Evolutionary conservation across 2,888 invertebrate species (phyloP).

Genomic region (Lissonota sp.): DNA sequence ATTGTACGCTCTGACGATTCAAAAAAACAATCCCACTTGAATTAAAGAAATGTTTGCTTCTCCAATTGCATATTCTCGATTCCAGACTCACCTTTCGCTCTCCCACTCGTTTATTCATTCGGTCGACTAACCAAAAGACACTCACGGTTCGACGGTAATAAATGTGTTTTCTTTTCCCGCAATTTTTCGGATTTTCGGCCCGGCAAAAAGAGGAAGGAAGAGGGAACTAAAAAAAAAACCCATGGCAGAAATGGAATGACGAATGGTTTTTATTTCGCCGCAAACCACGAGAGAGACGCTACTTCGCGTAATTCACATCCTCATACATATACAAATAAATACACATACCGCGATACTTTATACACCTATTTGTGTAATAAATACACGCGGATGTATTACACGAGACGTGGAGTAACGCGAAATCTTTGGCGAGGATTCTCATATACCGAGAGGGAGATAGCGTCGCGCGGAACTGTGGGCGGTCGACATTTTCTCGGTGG

Average conservation of each 20-base stretch:
- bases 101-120: conserved; percentile 49
- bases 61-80: no score
- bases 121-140: conserved; percentile 24
- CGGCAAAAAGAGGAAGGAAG: not conserved
- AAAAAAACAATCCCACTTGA: no score
- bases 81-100: conserved; percentile 3
- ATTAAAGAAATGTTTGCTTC: no score
- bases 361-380: not conserved
- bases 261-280: conserved; percentile 46
- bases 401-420: not conserved
- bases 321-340: not conserved
- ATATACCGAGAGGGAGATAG: conserved; percentile 25
- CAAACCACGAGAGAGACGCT: not conserved
- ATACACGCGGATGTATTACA: not conserved
- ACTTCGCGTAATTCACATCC: conserved; percentile 6
- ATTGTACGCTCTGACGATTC: no score
- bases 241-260: conserved; percentile 43
- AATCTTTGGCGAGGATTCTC: conserved; percentile 25
- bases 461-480: not conserved
- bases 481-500: conserved; percentile 21
- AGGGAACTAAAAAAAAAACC: conserved; percentile 34
- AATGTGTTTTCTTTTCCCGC: conserved; percentile 6
- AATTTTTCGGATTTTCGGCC: conserved; percentile 30
- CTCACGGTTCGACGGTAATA: conserved; percentile 43
- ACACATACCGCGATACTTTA: not conserved